Percentiles rank a stretch among this genome's conserved stretches.
These are phyloP conservation scores for Uromys caudimaculatus DNA, from an alignment of 2,797 vertebrate species.

Conservation along the genomic window DNA sequence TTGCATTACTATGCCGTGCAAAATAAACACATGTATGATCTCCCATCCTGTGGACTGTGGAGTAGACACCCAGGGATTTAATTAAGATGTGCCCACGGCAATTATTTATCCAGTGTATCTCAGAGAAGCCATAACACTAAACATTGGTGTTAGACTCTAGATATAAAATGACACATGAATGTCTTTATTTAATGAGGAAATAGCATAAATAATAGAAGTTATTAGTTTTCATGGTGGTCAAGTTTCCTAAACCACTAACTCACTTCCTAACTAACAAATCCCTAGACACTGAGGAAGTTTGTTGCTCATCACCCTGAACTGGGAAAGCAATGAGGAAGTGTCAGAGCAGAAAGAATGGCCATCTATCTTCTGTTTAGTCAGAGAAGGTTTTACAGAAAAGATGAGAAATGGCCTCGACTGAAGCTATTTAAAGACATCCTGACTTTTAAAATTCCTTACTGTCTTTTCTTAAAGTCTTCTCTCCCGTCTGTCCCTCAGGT, in stretches of 20 bases:
- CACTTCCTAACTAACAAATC: slow-evolving; percentile 32
- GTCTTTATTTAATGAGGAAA: not conserved
- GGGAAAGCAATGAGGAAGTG: slow-evolving; percentile 6
- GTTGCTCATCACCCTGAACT: not conserved
- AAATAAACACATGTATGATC: not conserved
- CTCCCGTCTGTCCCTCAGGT: slow-evolving; percentile 14
- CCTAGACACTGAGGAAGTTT: not conserved
- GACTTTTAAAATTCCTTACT: slow-evolving; percentile 47
- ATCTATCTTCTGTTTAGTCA: not conserved
- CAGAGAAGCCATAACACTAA: not conserved
- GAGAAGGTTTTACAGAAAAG: slow-evolving; percentile 50
- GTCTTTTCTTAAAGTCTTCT: not conserved
- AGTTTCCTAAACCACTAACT: slow-evolving; percentile 28
- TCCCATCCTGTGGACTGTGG: too few species aligned
- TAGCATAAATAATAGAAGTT: not conserved
- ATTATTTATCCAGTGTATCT: too few species aligned
- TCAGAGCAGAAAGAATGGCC: slow-evolving; percentile 22
- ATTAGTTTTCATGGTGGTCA: not conserved
- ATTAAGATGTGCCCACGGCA: not conserved
- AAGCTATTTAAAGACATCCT: slow-evolving; percentile 63
- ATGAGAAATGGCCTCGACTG: slow-evolving; percentile 5
- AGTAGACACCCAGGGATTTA: not conserved
- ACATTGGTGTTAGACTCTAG: not conserved
- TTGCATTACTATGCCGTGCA: not conserved
- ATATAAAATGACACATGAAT: not conserved